A percentile compares a stretch with the other conserved stretches of the same genome.
Evolutionary conservation across 2,797 vertebrate genomes (phyloP).

Genomic region (Ataeniobius toweri): DNA sequence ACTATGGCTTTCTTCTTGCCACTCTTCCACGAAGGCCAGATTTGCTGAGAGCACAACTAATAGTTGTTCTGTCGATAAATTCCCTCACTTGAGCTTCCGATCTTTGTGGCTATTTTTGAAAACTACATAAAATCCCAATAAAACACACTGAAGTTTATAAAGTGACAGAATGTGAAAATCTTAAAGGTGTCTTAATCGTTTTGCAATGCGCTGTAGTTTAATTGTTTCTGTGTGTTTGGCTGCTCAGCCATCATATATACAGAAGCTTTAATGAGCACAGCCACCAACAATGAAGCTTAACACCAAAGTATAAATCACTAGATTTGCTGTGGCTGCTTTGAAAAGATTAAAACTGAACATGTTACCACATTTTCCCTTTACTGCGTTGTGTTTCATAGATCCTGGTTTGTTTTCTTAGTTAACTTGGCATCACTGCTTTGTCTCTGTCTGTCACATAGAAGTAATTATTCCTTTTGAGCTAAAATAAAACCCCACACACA

Average conservation of each 20-base stretch:
- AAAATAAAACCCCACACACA: neutral
- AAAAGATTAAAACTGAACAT: slow-evolving; percentile 6
- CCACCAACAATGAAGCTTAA: slow-evolving; percentile 30
- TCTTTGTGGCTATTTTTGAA: neutral
- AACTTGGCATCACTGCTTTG: slow-evolving; percentile 6
- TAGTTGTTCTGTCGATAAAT: neutral
- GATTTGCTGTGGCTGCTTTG: slow-evolving; percentile 26
- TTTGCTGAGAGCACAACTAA: neutral
- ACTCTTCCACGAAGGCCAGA: neutral
- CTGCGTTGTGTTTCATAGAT: neutral
- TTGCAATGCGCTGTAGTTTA: slow-evolving; percentile 18
- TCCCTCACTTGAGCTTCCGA: too few relatives aligned
- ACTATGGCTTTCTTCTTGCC: too few relatives aligned
- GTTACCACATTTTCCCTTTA: slow-evolving; percentile 5
- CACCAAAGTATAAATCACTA: slow-evolving; percentile 10
- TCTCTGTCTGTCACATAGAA: slow-evolving; percentile 4
- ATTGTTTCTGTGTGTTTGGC: slow-evolving; percentile 65
- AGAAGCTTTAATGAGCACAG: slow-evolving; percentile 50
- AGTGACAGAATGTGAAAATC: neutral
- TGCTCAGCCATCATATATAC: slow-evolving; percentile 56
- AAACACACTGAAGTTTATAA: neutral
- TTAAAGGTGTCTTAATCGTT: neutral
- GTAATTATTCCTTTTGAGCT: slow-evolving; percentile 22
- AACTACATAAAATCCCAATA: neutral
- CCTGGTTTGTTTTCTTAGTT: neutral